Conservation (phyloP, 2,888 invertebrate species). For the Machimus atricapillus region DNA sequence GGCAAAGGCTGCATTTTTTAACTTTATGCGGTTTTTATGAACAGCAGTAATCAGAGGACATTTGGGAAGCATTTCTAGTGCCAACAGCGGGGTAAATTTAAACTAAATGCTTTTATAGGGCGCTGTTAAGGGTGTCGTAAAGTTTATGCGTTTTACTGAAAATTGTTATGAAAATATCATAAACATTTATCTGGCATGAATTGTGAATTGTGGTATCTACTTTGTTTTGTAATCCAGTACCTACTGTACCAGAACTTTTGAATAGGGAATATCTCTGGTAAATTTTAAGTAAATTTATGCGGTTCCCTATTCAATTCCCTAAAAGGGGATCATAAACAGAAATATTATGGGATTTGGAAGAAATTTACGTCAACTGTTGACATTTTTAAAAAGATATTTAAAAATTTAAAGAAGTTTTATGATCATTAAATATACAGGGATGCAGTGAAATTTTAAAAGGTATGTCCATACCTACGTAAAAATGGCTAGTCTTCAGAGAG, state of each 20-base stretch:
- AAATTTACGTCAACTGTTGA: not conserved
- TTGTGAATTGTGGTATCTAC: not conserved
- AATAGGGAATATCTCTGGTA: not conserved
- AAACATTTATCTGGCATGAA: not conserved
- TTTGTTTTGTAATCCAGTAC: not conserved
- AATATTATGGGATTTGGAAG: not conserved
- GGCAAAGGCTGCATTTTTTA: not conserved
- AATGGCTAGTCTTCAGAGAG: too few species aligned
- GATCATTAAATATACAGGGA: not conserved
- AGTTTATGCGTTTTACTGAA: not conserved
- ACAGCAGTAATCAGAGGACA: not conserved
- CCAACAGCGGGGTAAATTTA: not conserved
- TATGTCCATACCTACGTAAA: too few species aligned
- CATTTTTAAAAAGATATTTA: not conserved
- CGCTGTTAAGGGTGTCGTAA: not conserved
- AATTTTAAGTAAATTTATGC: not conserved
- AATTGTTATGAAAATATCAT: not conserved
- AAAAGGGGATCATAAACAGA: not conserved
- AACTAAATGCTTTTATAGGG: not conserved
- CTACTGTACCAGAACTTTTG: not conserved
- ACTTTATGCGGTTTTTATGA: not conserved
- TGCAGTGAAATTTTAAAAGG: too few species aligned
- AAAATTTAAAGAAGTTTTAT: not conserved
- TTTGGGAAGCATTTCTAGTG: not conserved
- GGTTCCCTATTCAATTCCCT: not conserved